Evolutionary conservation across 2,888 invertebrate genomes (phyloP).

Genomic region (Drosophila mulleri): DNA sequence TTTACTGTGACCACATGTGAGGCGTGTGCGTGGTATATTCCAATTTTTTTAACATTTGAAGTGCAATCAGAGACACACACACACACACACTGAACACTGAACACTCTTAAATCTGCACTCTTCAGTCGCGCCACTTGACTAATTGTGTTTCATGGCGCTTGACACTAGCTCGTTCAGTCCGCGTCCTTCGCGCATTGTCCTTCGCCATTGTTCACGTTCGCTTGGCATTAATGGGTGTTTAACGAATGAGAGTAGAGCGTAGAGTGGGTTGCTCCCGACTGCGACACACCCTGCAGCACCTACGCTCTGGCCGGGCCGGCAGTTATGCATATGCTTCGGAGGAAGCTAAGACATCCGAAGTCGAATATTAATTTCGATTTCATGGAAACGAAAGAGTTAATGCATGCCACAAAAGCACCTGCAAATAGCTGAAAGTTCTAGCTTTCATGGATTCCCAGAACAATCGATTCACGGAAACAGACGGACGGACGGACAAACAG

Average conservation of each 20-base stretch:
- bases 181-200: conserved; percentile 1
- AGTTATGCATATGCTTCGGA: background rate
- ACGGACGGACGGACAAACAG: background rate
- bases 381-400: background rate
- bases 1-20: background rate
- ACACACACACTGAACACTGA: no score
- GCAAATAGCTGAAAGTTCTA: background rate
- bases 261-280: background rate
- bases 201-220: conserved; percentile 10
- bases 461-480: background rate
- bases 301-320: background rate
- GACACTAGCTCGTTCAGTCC: conserved; percentile 18
- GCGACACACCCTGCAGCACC: background rate
- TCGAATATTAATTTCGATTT: conserved; percentile 1
- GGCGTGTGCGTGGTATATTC: background rate
- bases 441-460: background rate
- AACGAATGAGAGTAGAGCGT: background rate
- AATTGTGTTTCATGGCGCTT: conserved; percentile 68
- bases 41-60: conserved; percentile 3
- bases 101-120: background rate
- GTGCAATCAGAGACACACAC: conserved; percentile 5
- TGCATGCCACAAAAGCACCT: background rate
- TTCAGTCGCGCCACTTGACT: conserved; percentile 49
- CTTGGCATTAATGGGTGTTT: conserved; percentile 6
- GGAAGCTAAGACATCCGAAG: background rate